Percentiles rank a stretch among this genome's conserved stretches.
These are phyloP conservation scores for Drosophila pseudotalamancana DNA, from an alignment of 2,888 invertebrate genomes.

Conservation along the genomic window DNA sequence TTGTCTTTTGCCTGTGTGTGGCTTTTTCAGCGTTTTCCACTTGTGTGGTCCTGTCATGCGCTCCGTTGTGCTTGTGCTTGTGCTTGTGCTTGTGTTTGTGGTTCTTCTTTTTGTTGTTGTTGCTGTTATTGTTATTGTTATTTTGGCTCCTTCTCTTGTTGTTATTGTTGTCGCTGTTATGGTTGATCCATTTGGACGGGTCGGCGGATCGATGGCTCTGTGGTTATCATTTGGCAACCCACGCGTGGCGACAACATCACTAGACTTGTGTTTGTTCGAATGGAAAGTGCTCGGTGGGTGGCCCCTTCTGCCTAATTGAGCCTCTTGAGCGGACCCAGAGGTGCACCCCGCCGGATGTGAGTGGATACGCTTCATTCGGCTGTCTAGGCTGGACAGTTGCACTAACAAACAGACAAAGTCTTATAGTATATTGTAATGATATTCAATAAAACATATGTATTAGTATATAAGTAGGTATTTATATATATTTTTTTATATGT, in stretches of 20 bases:
- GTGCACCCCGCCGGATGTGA: too few relatives aligned
- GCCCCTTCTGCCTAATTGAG: slow-evolving; percentile 39
- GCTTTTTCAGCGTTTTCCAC: slow-evolving; percentile 59
- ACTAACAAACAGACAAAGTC: too few relatives aligned
- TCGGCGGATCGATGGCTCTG: slow-evolving; percentile 69
- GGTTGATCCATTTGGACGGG: slow-evolving; percentile 44
- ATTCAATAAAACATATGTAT: too few relatives aligned
- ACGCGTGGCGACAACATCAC: slow-evolving; percentile 70
- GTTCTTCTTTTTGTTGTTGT: slow-evolving; percentile 17
- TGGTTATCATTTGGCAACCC: slow-evolving; percentile 76
- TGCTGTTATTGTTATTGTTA: slow-evolving; percentile 23
- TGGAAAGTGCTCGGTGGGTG: slow-evolving; percentile 66
- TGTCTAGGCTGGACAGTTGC: too few relatives aligned
- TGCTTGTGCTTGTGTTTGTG: slow-evolving; percentile 34
- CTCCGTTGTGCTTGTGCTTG: slow-evolving; percentile 34
- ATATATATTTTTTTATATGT: too few relatives aligned
- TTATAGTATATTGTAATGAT: too few relatives aligned
- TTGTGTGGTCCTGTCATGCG: slow-evolving; percentile 78
- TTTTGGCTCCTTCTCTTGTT: slow-evolving; percentile 6
- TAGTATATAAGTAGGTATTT: too few relatives aligned
- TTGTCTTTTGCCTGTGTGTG: slow-evolving; percentile 66
- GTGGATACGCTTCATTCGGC: too few relatives aligned
- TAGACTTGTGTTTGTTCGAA: slow-evolving; percentile 33
- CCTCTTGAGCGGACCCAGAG: slow-evolving; percentile 21
- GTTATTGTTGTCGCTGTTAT: slow-evolving; percentile 28